Evolutionary conservation across 2,888 invertebrate species (phyloP), one percentile per base, ranked within the genome.

Genomic region (Lasioglossum malachurum): DNA sequence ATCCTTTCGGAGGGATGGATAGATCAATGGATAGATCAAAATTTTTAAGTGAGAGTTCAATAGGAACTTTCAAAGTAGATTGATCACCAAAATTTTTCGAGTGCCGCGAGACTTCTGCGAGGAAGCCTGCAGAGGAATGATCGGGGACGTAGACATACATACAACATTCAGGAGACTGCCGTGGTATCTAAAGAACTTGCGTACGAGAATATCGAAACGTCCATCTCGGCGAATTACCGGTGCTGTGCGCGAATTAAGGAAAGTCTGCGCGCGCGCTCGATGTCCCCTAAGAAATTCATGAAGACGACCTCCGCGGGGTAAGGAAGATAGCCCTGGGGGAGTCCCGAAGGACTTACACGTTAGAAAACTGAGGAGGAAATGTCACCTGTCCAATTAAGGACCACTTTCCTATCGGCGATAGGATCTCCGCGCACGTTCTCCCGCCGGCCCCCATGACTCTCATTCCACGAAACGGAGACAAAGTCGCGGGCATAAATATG

Each of bases 341-440:
- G 71, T 41, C 71, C 3, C 10, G 49, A 14, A 8, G 35, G 72
- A 57, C 14, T 53, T n/a, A 1, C 14, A 53, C 67, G 73, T 38
- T 84, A 73, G 79, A 60, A 74, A 85, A 76, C 46, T 57, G 76
- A 76, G 44, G 75, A 84, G 85, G 88, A 88, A 85, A 86, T 84
- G 90, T 88, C 88, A 90, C 85, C 89, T 89, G 88, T 88, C 90
- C 88, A 88, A 89, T 89, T 90, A 90, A 86, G 80, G 83, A 80
- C 78, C 83, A 80, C 80, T 83, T 80, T 80, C 57, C 69, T 86
- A 86, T 75, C 78, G 60, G 35, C 82, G 82, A 79, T 90, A 80
- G 69, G 78, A 89, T 88, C 88, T 64, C 46, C 31, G 69, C 60
- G 72, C 75, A 77, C 75, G 79, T 78, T 81, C 84, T 60, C 79